Percentiles rank a stretch among this genome's conserved stretches.
Evolutionary conservation across 2,888 invertebrate species (phyloP).

Genomic region (Odontothrips loti): DNA sequence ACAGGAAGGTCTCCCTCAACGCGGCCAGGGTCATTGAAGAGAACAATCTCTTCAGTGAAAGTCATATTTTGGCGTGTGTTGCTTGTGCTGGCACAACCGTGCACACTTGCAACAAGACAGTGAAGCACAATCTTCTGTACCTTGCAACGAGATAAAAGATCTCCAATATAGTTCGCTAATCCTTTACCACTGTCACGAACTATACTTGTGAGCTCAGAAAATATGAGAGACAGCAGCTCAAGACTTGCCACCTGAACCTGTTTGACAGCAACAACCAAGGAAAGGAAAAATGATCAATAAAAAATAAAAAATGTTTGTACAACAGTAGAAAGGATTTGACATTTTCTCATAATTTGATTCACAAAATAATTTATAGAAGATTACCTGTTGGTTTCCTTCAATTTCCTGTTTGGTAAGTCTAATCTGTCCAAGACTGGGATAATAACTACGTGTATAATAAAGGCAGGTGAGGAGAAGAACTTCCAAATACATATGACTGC

Average conservation of each 20-base stretch:
- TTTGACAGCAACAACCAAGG: constrained; percentile 33
- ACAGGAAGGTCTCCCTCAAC: background rate
- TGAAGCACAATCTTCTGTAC: constrained; percentile 79
- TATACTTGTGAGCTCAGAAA: constrained; percentile 66
- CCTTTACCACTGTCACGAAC: constrained; percentile 72
- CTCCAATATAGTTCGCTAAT: constrained; percentile 70
- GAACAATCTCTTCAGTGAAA: constrained; percentile 69
- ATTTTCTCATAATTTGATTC: too few relatives aligned
- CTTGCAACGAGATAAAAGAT: constrained; percentile 69
- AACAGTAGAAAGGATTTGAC: background rate
- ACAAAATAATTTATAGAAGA: too few relatives aligned
- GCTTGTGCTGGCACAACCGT: constrained; percentile 43
- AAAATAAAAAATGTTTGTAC: background rate
- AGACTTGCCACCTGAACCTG: constrained; percentile 71
- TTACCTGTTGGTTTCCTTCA: constrained; percentile 61
- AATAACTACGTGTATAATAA: constrained; percentile 76
- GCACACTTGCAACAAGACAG: constrained; percentile 71
- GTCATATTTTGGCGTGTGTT: constrained; percentile 33
- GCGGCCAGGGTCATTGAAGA: constrained; percentile 62
- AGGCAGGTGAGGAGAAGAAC: constrained; percentile 69
- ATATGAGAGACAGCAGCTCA: constrained; percentile 66
- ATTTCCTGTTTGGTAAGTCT: constrained; percentile 65
- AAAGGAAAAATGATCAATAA: background rate
- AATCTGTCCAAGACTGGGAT: constrained; percentile 65
- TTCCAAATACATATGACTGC: constrained; percentile 77